Evolutionary conservation across 2,888 invertebrate species (phyloP), one percentile per base, ranked within the genome.

Genomic region (Hirtodrosophila histrioides): DNA sequence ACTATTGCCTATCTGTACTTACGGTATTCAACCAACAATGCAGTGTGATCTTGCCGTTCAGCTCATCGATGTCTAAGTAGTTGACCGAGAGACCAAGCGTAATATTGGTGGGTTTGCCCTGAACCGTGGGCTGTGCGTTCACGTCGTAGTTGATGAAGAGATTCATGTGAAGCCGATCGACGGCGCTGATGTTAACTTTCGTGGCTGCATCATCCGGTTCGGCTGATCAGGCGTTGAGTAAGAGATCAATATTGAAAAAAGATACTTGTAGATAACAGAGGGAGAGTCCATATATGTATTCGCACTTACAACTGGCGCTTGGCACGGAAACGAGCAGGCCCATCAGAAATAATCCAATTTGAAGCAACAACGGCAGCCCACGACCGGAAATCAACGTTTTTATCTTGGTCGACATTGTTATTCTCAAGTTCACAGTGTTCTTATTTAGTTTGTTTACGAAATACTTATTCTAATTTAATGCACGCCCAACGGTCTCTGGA

Each of bases 31-130:
- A 79, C 94, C 94, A 94, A 4, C 92, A 92, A 79, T 94, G 93
- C 1, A 94, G 89, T 0, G 93, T 93, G 78, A 96, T 92, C 53
- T 94, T 92, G 7, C 94, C 94, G 80, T 93, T 92, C 12, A 92
- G 87, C 86, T 95, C 95, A 86, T 94, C 93, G 88, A 96, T 89
- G 75, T 94, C 93, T 33, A 95, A 92, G 87, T 96, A 95, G 51
- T 93, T 93, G 31, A 96, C 76, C 8, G 93, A 92, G 35, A 96
- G 88, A 29, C 93, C 92, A 43, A 95, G 57, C 8, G 67, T 69
- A 8, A 91, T 70, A 33, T 83, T 79, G 2, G 90, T 88, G 5
- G 85, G 81, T 50, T 86, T 75, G 17, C 85, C 86, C 37, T 86
- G 78, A 11, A 88, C 73, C 4, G 80, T 72, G 12, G 92, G 92